Conservation (phyloP, 2,113 vertebrate genomes). For the Xenus cinereus region DNA sequence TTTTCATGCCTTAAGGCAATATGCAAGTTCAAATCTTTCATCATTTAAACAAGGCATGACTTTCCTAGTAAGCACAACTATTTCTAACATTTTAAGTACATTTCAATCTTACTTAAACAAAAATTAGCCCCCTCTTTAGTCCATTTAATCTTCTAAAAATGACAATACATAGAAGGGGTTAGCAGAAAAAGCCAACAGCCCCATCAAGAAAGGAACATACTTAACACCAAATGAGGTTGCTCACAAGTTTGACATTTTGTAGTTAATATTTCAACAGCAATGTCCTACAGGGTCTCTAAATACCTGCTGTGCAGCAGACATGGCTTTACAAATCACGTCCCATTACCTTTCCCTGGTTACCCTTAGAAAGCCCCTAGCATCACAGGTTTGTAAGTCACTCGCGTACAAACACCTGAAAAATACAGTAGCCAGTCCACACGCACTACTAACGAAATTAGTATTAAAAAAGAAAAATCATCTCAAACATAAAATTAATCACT, state of each 20-base stretch:
- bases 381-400: not conserved
- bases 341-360: not conserved
- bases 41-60: not conserved
- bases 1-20: not conserved
- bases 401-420: not conserved
- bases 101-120: not conserved
- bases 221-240: not conserved
- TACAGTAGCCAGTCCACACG: not conserved
- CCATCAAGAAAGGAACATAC: not conserved
- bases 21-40: not conserved
- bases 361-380: not conserved
- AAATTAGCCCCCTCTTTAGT: not conserved
- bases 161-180: not conserved
- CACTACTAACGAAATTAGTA: not conserved
- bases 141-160: not conserved
- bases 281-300: not conserved
- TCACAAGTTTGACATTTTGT: not conserved
- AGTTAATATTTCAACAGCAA: not conserved
- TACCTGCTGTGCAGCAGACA: not conserved
- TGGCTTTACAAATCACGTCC: not conserved
- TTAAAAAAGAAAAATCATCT: not conserved
- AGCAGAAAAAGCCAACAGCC: not conserved
- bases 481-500: slow-evolving; percentile 6
- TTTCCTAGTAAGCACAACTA: not conserved
- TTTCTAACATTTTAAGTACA: not conserved